Percentiles rank a stretch among this genome's conserved stretches.
These are phyloP conservation scores for Sebastes vulpes DNA, from an alignment of 2,797 vertebrate genomes.

Conservation along the genomic window DNA sequence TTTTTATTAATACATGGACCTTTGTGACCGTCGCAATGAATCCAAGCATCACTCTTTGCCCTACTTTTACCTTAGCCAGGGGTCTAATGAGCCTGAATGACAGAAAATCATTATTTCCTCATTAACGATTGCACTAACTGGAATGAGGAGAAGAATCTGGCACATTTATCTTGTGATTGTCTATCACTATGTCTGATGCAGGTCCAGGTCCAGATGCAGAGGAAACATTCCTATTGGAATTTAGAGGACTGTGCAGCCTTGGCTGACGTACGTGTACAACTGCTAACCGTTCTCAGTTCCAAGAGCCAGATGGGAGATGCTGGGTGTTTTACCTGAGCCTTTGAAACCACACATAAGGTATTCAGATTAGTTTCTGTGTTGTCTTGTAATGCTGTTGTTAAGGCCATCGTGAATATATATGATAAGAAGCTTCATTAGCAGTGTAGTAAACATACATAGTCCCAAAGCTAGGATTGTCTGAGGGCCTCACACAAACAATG, in stretches of 20 bases:
- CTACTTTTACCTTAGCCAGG: background rate
- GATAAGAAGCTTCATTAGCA: background rate
- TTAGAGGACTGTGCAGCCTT: background rate
- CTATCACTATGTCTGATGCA: background rate
- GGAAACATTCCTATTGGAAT: background rate
- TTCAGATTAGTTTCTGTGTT: background rate
- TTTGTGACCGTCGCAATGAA: background rate
- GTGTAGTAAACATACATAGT: background rate
- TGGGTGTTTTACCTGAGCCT: background rate
- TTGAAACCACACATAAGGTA: background rate
- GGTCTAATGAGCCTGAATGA: background rate
- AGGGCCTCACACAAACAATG: background rate
- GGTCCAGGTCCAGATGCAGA: background rate
- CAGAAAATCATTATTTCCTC: background rate
- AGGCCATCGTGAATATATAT: background rate
- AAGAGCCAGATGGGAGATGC: background rate
- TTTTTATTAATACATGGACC: background rate
- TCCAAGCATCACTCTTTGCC: background rate
- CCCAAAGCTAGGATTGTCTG: background rate
- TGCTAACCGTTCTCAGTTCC: background rate
- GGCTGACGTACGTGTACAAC: background rate
- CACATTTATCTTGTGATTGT: background rate
- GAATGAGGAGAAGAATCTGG: background rate
- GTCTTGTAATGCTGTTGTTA: background rate
- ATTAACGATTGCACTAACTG: background rate